Evolutionary conservation across 2,113 vertebrate genomes (phyloP).

Genomic region (Gobio gobio): DNA sequence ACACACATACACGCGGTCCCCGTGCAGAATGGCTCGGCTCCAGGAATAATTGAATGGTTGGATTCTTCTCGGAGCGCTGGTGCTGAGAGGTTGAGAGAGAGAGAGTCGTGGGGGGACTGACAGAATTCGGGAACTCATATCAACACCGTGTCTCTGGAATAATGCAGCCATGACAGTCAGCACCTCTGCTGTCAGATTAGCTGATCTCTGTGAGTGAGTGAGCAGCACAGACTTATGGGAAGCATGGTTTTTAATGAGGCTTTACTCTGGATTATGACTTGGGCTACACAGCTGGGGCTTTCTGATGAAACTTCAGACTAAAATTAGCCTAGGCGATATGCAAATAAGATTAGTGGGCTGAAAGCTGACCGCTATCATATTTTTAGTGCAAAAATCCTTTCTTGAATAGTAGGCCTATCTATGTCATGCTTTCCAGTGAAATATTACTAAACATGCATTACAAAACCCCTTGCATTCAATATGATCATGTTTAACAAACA

Average conservation of each 20-base stretch:
- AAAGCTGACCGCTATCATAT: neutral
- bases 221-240: slow-evolving; percentile 39
- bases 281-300: slow-evolving; percentile 1
- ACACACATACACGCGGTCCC: slow-evolving; percentile 4
- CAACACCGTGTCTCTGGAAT: slow-evolving; percentile 39
- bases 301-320: neutral
- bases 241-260: slow-evolving; percentile 44
- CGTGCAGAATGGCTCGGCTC: slow-evolving; percentile 61
- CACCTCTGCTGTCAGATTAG: slow-evolving; percentile 50
- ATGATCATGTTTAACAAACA: too few species aligned
- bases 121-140: slow-evolving; percentile 43
- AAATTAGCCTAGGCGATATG: slow-evolving; percentile 11
- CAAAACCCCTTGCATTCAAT: neutral
- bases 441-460: neutral
- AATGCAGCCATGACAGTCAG: slow-evolving; percentile 53
- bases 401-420: neutral
- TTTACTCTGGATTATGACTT: slow-evolving; percentile 41
- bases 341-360: neutral
- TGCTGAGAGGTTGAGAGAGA: slow-evolving; percentile 59
- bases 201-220: slow-evolving; percentile 44
- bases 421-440: neutral
- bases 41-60: slow-evolving; percentile 72
- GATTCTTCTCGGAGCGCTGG: slow-evolving; percentile 63
- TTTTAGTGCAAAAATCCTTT: neutral
- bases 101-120: slow-evolving; percentile 27